Evolutionary conservation across 1,140 invertebrate genomes (phyloP), one percentile per base, ranked within the genome.

Genomic region (Chelonus insularis): DNA sequence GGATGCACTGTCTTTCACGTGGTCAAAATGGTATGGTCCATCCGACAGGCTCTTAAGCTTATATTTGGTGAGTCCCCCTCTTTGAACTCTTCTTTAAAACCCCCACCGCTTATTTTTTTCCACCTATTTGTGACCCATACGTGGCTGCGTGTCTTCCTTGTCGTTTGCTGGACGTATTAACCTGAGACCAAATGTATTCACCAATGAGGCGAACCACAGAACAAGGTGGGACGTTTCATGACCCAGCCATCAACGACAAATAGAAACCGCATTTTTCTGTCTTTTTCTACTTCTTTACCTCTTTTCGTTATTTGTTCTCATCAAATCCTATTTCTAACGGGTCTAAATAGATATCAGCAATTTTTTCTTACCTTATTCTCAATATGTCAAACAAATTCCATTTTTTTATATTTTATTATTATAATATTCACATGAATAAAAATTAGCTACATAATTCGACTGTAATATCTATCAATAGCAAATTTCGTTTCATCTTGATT

Each of bases 11-110:
- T 64, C 68, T 63, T 68, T 69, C 68, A 64, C 60, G 71, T 70
- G 73, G 73, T 71, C 68, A 77, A 80, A 75, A 57, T 78, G 68
- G 74, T 79, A 69, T 80, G 78, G 76, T 77, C 78, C 78, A 80
- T 78, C 71, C 72, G 66, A 71, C 76, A 76, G 71, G 75, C 74
- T 77, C 73, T 79, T 79, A 74, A 76, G 60, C 77, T 80, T 80
- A 80, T 80, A 80, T 80, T 75, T 70, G 73, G 73, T 66, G 58
- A 65, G 14, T 67, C 73, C 77, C 76, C 65, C 66, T 65, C 69
- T 50, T 65, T 55, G 60, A 37, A 23, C 23, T 32, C 47, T 52
- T n/a, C n/a, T 51, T 9, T 11, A n/a, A 9, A 25, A 29, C 45
- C 70, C 72, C 77, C 76, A 72, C 18, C 36, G 9, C 45, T 60